Percentiles rank a stretch among this genome's conserved stretches.
Conservation (phyloP, 1,140 invertebrate species). For the Medauroidea extradentata region DNA sequence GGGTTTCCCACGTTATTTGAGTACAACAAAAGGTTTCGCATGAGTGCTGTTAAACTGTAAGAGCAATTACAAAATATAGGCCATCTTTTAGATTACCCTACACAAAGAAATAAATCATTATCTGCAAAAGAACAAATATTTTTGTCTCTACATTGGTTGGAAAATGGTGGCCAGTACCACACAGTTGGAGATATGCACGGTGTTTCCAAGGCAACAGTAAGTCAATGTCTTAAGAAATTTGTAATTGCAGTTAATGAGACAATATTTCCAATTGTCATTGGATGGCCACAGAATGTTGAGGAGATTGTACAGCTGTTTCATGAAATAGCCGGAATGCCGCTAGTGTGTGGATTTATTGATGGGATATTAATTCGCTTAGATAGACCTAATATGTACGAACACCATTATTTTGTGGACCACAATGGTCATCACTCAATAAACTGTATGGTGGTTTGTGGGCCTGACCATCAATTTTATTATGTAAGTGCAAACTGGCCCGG, state of each 20-base stretch:
- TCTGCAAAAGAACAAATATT: constrained; percentile 17
- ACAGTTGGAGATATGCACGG: constrained; percentile 22
- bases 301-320: constrained; percentile 11
- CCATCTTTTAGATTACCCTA: constrained; percentile 9
- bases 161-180: constrained; percentile 23
- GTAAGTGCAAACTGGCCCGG: too few species aligned
- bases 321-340: not conserved
- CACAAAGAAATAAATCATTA: constrained; percentile 18
- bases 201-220: constrained; percentile 24
- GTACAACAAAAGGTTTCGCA: constrained; percentile 2
- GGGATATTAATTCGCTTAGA: too few species aligned
- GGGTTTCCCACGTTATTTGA: not conserved
- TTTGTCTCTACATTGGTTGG: constrained; percentile 23
- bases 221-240: constrained; percentile 13
- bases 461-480: too few species aligned
- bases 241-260: constrained; percentile 12
- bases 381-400: too few species aligned
- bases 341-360: too few species aligned
- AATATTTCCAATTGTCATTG: constrained; percentile 18
- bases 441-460: too few species aligned
- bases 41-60: constrained; percentile 3
- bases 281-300: constrained; percentile 15
- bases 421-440: too few species aligned
- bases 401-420: too few species aligned
- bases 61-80: constrained; percentile 13